Evolutionary conservation across 2,797 vertebrate species (phyloP), one percentile per base, ranked within the genome.

Genomic region (Echeneis naucrates): DNA sequence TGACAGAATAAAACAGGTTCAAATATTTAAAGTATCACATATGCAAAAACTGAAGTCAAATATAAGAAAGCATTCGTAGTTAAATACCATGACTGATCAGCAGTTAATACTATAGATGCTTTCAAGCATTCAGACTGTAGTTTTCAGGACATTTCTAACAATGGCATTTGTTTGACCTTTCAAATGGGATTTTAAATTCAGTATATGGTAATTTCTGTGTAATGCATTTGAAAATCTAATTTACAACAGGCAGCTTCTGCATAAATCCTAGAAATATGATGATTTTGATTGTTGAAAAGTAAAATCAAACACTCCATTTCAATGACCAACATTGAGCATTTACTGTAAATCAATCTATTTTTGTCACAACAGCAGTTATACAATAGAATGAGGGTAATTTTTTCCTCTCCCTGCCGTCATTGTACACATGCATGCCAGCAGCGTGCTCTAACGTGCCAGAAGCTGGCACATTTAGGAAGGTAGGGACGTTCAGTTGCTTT

Each of bases 341-440:
- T 85, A 70, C 72, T 40, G 42, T 82, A 81, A 88, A 75, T 26
- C 2, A 9, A 8, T 40, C 26, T 4, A n/a, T 5, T 56, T 61
- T 61, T 44, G 42, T 42, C 61, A 59, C 2, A 47, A 67, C 26
- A 60, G 45, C 37, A 23, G 3, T 38, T 33, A 67, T 8, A 8
- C 35, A 0, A 12, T 5, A 32, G n/a, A 4, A 2, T 37, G 11
- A 26, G 14, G 8, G 23, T 44, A n/a, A 40, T 3, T 38, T 45
- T 45, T 0, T 24, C 12, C 14, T 40, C 21, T 33, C 55, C 14
- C 1, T 24, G 9, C 9, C 13, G 14, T 50, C 4, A 23, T 64
- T 17, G 21, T 10, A 42, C 24, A 23, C 48, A 11, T 62, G 17
- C 35, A 61, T 67, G 56, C 23, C 14, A 42, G 3, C 44, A 0